These are phyloP conservation scores for Micrasema longulum DNA, from an alignment of 1,140 invertebrate genomes.

Conservation along the genomic window DNA sequence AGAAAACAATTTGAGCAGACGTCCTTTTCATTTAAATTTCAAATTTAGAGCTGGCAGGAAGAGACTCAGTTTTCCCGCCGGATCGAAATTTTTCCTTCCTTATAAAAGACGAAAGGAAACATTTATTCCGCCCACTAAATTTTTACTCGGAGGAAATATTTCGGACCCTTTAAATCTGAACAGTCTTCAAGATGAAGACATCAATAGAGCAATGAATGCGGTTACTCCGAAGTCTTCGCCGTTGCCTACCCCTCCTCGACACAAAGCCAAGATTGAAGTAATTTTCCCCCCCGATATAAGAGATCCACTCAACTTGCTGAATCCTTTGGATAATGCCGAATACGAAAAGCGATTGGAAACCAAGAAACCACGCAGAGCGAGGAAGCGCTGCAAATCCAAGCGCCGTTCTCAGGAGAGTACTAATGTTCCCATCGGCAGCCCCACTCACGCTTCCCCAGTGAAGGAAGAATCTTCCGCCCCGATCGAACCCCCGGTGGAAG, in stretches of 20 bases:
- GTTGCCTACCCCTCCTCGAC: constrained; percentile 85
- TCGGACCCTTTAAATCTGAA: constrained; percentile 95
- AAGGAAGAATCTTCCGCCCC: constrained; percentile 43
- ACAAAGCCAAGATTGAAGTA: constrained; percentile 87
- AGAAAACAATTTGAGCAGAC: constrained; percentile 60
- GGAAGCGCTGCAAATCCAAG: constrained; percentile 70
- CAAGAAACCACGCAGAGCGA: constrained; percentile 73
- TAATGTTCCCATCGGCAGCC: constrained; percentile 57
- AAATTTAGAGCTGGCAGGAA: constrained; percentile 61
- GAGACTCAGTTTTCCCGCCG: constrained; percentile 64
- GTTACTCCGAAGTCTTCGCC: constrained; percentile 90
- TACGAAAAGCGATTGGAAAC: constrained; percentile 79
- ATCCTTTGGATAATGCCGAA: constrained; percentile 83
- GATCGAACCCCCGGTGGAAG: constrained; percentile 55
- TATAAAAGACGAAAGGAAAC: constrained; percentile 79
- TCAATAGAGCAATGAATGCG: constrained; percentile 87
- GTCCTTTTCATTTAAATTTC: constrained; percentile 60
- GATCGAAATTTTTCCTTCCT: constrained; percentile 72
- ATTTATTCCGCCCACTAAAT: constrained; percentile 89
- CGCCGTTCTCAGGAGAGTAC: constrained; percentile 70
- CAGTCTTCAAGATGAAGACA: constrained; percentile 89
- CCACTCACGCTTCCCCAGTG: constrained; percentile 39
- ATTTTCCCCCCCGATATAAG: constrained; percentile 92
- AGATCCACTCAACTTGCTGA: constrained; percentile 89
- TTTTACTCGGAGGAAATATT: constrained; percentile 94